Percentiles rank a stretch among this genome's conserved stretches.
phyloP scores from a whole-genome alignment of 2,888 invertebrate species.

The Rotaria macrura region DNA sequence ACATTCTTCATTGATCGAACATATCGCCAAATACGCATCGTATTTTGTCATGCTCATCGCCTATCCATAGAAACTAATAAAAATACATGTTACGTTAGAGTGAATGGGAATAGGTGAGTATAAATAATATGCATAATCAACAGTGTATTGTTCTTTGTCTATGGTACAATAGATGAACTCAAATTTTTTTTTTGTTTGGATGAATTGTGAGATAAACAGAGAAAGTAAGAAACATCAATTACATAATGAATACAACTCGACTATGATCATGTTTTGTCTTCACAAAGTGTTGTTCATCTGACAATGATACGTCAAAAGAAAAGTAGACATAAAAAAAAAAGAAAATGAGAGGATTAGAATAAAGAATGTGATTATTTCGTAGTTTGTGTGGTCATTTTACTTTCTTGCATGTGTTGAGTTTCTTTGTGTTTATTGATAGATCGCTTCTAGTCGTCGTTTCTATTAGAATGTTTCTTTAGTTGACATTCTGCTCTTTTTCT shows the following conservation, averaged over 20 bases:
- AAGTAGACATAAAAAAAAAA: background rate
- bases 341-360: background rate
- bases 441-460: background rate
- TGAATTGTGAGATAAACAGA: background rate
- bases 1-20: background rate
- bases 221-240: background rate
- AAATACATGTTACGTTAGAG: background rate
- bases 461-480: background rate
- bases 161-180: no score
- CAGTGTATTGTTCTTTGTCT: no score
- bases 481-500: background rate
- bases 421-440: background rate
- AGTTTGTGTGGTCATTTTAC: background rate
- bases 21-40: background rate
- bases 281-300: background rate
- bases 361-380: background rate
- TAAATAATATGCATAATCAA: no score
- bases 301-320: background rate
- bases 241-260: background rate
- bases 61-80: background rate
- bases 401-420: background rate
- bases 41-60: background rate
- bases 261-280: background rate
- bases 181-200: no score
- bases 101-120: background rate